Conservation (phyloP, 2,797 vertebrate species). For the Falco berigora region DNA sequence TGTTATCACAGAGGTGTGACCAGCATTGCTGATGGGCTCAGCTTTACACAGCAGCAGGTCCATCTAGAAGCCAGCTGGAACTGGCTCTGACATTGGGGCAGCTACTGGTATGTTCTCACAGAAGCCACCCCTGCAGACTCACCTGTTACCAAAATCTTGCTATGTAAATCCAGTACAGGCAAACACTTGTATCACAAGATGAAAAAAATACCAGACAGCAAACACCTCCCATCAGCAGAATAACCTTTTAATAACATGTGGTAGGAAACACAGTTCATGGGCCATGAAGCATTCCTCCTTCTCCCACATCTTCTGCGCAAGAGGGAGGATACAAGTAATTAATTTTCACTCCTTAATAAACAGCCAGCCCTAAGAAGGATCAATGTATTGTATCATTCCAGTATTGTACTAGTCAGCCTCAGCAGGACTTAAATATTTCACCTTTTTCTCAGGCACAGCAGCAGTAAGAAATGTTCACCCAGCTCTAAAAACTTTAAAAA, state of each 20-base stretch:
- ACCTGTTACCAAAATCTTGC: neutral
- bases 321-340: neutral
- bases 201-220: neutral
- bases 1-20: neutral
- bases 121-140: neutral
- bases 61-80: neutral
- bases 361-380: neutral
- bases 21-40: neutral
- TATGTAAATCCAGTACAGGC: rapidly evolving
- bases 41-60: rapidly evolving
- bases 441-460: neutral
- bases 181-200: neutral
- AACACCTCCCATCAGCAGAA: neutral
- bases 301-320: neutral
- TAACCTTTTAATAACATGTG: neutral
- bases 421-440: neutral
- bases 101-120: neutral
- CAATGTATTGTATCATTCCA: neutral
- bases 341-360: neutral
- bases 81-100: neutral
- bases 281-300: neutral
- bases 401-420: neutral
- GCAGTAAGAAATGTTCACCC: neutral
- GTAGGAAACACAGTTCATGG: neutral
- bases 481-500: neutral